phyloP scores from a whole-genome alignment of 2,113 vertebrate genomes.

The Gymnorhina tibicen region DNA sequence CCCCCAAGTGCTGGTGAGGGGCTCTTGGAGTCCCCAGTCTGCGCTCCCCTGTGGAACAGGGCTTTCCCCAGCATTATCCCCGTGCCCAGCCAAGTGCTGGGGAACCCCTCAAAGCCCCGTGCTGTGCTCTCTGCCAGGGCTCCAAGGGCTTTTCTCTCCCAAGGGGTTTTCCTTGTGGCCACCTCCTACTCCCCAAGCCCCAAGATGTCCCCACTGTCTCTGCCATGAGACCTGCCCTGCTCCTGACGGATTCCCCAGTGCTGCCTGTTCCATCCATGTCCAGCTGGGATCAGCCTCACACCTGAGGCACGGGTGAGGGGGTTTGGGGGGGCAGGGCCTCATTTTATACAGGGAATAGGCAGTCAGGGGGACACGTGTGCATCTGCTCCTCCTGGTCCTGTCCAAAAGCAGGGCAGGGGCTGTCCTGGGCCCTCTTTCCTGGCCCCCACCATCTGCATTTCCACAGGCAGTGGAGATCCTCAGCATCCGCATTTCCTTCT shows the following conservation, averaged over 20 bases:
- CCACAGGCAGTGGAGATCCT: background rate
- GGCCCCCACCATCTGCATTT: background rate
- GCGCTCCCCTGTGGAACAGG: background rate
- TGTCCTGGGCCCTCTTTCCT: background rate
- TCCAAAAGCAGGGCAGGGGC: background rate
- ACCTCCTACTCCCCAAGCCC: background rate
- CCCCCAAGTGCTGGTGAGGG: background rate
- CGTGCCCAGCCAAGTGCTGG: background rate
- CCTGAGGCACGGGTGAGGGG: background rate
- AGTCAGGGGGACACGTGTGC: background rate
- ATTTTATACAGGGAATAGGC: background rate
- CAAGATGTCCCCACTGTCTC: accelerated
- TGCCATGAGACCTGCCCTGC: background rate
- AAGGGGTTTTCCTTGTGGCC: background rate
- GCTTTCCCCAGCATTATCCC: background rate
- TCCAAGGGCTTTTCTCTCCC: background rate
- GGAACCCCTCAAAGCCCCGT: background rate
- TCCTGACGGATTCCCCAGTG: background rate
- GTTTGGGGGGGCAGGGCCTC: background rate
- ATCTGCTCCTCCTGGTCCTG: background rate
- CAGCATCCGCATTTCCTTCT: background rate
- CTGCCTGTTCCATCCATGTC: background rate
- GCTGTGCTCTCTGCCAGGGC: background rate
- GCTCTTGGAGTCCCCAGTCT: background rate
- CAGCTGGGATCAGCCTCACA: background rate